Percentiles rank a stretch among this genome's conserved stretches.
These are phyloP conservation scores for Euplagia quadripunctaria DNA, from an alignment of 2,888 invertebrate genomes.

Conservation along the genomic window DNA sequence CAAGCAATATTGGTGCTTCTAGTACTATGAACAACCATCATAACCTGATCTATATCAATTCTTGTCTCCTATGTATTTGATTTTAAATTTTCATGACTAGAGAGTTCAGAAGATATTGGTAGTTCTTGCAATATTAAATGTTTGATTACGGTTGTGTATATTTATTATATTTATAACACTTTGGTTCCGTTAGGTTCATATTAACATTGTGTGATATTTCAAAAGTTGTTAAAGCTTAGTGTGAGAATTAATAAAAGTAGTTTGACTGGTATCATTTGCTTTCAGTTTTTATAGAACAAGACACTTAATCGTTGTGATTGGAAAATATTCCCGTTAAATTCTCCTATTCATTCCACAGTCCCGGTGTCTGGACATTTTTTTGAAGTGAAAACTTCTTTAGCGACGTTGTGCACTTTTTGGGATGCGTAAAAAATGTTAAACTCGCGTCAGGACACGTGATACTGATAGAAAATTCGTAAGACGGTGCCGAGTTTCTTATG, in stretches of 20 bases:
- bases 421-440: too few relatives aligned
- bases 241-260: conserved; percentile 33
- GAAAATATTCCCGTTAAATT: not conserved
- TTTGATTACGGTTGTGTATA: conserved; percentile 39
- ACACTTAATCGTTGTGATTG: not conserved
- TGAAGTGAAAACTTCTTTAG: too few relatives aligned
- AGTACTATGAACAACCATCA: not conserved
- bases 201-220: conserved; percentile 39
- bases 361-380: not conserved
- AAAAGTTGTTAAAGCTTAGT: conserved; percentile 30
- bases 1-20: conserved; percentile 6
- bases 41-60: conserved; percentile 7
- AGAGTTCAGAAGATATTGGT: conserved; percentile 28
- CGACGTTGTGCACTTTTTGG: too few relatives aligned
- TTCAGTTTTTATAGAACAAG: conserved; percentile 14
- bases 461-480: too few relatives aligned
- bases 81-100: not conserved
- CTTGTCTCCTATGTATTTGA: not conserved
- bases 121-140: conserved; percentile 36
- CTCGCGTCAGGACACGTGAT: too few relatives aligned
- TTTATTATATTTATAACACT: conserved; percentile 1
- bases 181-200: conserved; percentile 46
- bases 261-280: conserved; percentile 13
- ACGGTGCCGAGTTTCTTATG: too few relatives aligned
- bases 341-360: not conserved